Base-by-base conservation (phyloP, 2,113 vertebrate species). In the Mirza zaza region DNA sequence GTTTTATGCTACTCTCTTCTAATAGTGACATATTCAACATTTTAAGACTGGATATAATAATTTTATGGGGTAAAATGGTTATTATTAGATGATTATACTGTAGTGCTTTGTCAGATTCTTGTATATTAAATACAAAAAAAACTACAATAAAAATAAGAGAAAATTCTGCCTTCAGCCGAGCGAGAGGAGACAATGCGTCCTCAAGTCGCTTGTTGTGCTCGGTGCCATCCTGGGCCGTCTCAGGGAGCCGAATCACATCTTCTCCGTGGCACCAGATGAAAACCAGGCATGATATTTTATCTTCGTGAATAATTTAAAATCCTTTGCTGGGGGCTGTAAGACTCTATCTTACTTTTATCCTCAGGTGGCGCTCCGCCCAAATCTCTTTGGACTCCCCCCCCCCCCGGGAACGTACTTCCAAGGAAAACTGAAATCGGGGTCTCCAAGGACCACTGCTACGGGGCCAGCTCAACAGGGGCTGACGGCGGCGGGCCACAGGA, bases 31-130 rank as follows among this genome's bases (percentile, higher is more conserved):
- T 97, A 98, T 98, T 98, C 97, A 98, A 98, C 98, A 98, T 98
- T 98, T 98, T 98, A 98, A 98, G 98, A 97, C 97, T 92, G 90
- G 90, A 97, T 98, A 97, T 98, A 98, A 98, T 98, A 97, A 98
- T 98, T 98, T 98, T 98, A 98, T 98, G 95, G 98, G 96, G 96
- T 95, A 98, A 98, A 98, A 98, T 97, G 97, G 92, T 34, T 98
- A 98, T 98, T 98, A 98, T 98, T 98, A 98, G 97, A 97, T 97
- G 97, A 98, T 97, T 98, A 98, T 97, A 96, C 96, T 95, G 79
- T 93, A 97, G 97, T 71, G 92, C 98, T 98, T 98, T 98, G 97
- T 98, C 98, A 98, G 98, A 97, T 96, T 97, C 94, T 98, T 98
- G 97, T 98, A 98, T 98, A 98, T 98, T 98, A 98, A 98, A 97